Evolutionary conservation across 2,797 vertebrate genomes (phyloP).

Genomic region (Emys orbicularis): DNA sequence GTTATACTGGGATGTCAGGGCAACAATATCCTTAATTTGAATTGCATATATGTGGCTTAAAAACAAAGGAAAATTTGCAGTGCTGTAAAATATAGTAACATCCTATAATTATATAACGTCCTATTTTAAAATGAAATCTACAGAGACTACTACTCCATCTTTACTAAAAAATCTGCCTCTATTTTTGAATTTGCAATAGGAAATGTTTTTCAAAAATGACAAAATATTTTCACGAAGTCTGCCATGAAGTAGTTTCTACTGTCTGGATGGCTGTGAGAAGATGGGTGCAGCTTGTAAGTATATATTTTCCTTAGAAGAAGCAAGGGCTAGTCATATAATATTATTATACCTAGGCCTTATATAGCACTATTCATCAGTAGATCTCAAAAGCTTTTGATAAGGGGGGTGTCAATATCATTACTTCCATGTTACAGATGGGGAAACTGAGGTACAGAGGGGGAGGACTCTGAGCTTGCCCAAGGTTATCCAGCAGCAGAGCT

Average conservation of each 20-base stretch:
- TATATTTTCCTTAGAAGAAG: not conserved
- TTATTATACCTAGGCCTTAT: not conserved
- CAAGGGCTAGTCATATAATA: not conserved
- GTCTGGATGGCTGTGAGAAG: not conserved
- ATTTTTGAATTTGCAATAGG: not conserved
- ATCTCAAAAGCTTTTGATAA: not conserved
- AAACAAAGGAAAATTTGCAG: conserved; percentile 11
- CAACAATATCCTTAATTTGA: conserved; percentile 13
- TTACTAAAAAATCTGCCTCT: not conserved
- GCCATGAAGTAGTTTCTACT: not conserved
- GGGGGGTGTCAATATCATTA: not conserved
- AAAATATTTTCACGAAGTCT: not conserved
- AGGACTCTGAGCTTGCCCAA: not conserved
- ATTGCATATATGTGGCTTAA: not conserved
- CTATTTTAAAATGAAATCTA: not conserved
- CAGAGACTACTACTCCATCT: rapidly evolving
- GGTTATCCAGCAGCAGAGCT: not conserved
- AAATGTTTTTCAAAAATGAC: not conserved
- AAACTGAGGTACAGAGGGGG: not conserved
- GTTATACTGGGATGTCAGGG: conserved; percentile 17
- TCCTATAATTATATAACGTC: not conserved
- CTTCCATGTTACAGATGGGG: not conserved
- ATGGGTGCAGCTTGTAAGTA: not conserved
- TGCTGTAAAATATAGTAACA: conserved; percentile 13
- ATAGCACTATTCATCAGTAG: not conserved